Conservation (phyloP, 1,140 invertebrate species). For the Proctacanthus coquilletti region DNA sequence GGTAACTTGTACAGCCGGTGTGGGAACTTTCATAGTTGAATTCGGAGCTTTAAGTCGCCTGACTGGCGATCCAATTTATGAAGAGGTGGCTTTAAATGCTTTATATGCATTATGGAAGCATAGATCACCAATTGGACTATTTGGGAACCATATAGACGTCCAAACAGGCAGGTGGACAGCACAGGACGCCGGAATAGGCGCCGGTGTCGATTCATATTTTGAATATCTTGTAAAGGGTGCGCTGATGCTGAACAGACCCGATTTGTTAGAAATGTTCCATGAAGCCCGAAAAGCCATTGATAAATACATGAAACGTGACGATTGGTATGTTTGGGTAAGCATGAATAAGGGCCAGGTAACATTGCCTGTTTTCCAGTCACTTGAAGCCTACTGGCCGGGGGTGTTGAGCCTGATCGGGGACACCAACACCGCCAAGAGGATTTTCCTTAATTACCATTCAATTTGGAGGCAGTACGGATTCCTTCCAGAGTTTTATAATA, state of each 20-base stretch:
- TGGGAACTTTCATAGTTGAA: conserved; percentile 94
- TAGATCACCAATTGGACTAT: conserved; percentile 73
- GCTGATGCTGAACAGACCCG: conserved; percentile 60
- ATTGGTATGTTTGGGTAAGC: conserved; percentile 94
- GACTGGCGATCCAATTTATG: conserved; percentile 90
- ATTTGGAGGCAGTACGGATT: conserved; percentile 96
- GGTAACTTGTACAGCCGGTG: conserved; percentile 93
- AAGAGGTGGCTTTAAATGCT: conserved; percentile 86
- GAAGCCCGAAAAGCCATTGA: conserved; percentile 69
- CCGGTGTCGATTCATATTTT: conserved; percentile 96
- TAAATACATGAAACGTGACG: conserved; percentile 80
- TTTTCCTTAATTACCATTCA: conserved; percentile 88
- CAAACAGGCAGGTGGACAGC: conserved; percentile 92
- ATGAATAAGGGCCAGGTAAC: conserved; percentile 92
- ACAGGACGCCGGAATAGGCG: conserved; percentile 81
- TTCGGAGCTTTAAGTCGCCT: conserved; percentile 89
- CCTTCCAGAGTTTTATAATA: conserved; percentile 94
- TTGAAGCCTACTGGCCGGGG: conserved; percentile 98
- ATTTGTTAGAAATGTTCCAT: conserved; percentile 82
- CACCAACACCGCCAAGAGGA: conserved; percentile 78
- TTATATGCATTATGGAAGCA: conserved; percentile 75
- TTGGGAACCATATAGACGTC: conserved; percentile 96
- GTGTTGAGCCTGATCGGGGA: conserved; percentile 82
- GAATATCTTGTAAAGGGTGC: conserved; percentile 97
- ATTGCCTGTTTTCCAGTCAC: conserved; percentile 90